phyloP scores from a whole-genome alignment of 2,113 vertebrate species.

The Ceyx margarethae region DNA sequence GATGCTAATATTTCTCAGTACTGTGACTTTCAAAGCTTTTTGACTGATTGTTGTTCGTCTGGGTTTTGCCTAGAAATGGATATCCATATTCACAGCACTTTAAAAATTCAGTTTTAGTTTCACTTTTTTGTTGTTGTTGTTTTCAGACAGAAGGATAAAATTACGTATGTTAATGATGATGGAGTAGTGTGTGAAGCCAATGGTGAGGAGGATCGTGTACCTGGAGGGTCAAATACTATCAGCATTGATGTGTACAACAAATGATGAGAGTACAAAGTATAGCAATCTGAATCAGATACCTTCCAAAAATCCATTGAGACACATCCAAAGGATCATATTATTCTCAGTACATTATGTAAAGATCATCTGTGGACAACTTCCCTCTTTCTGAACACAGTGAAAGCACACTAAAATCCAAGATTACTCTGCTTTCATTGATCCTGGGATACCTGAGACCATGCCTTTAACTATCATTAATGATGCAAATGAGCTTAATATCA shows the following conservation, averaged over 20 bases:
- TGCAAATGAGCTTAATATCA: not conserved
- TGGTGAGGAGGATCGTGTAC: too few species aligned
- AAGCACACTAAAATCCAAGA: not conserved
- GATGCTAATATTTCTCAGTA: not conserved
- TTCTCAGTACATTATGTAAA: not conserved
- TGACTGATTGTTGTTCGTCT: not conserved
- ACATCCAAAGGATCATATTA: not conserved
- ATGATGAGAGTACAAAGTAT: not conserved
- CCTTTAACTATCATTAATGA: not conserved
- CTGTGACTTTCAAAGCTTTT: not conserved
- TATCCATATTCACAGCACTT: not conserved
- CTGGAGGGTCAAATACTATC: not conserved
- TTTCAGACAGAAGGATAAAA: not conserved
- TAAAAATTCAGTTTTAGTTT: rapidly evolving
- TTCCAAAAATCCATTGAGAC: not conserved
- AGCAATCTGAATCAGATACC: not conserved
- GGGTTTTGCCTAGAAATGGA: rapidly evolving
- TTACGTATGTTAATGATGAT: not conserved
- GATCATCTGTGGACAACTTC: not conserved
- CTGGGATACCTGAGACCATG: not conserved
- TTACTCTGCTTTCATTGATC: not conserved
- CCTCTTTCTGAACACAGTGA: not conserved
- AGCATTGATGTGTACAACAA: not conserved
- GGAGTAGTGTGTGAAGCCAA: not conserved
- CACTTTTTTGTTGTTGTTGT: not conserved